phyloP scores from a whole-genome alignment of 2,113 vertebrate genomes.

The Geothlypis trichas region DNA sequence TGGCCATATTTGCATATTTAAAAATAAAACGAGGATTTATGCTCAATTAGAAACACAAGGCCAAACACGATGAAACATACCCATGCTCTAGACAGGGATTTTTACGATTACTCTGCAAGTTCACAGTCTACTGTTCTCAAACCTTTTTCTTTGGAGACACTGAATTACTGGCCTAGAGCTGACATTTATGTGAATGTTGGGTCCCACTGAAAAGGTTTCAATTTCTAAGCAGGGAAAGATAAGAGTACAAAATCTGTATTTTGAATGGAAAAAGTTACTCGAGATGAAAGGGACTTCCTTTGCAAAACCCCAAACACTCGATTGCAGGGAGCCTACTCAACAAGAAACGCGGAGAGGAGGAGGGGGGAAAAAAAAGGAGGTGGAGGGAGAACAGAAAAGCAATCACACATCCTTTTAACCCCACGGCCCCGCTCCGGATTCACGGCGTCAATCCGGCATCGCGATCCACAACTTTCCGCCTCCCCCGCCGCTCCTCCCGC shows the following conservation, averaged over 20 bases:
- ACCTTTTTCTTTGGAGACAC: background rate
- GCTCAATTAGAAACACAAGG: background rate
- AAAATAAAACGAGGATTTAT: conserved; percentile 17
- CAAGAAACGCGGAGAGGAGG: background rate
- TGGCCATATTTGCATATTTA: conserved; percentile 33
- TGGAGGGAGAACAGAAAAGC: background rate
- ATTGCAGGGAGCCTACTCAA: background rate
- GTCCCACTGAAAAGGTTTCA: background rate
- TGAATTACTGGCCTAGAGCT: background rate
- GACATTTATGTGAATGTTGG: background rate
- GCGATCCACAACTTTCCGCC: background rate
- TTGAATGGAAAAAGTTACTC: background rate
- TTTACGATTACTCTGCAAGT: background rate
- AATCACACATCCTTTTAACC: conserved; percentile 20
- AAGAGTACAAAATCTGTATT: background rate
- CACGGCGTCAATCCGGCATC: background rate
- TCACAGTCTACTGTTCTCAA: background rate
- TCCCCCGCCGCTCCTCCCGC: background rate
- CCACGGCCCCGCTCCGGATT: background rate
- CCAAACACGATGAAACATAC: background rate
- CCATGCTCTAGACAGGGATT: background rate
- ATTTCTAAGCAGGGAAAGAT: background rate
- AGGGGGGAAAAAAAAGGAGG: background rate
- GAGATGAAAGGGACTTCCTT: background rate
- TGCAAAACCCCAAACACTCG: background rate